Evolutionary conservation across 35 echinoderm and acorn worm species (phyloP).

Genomic region (Apostichopus japonicus): DNA sequence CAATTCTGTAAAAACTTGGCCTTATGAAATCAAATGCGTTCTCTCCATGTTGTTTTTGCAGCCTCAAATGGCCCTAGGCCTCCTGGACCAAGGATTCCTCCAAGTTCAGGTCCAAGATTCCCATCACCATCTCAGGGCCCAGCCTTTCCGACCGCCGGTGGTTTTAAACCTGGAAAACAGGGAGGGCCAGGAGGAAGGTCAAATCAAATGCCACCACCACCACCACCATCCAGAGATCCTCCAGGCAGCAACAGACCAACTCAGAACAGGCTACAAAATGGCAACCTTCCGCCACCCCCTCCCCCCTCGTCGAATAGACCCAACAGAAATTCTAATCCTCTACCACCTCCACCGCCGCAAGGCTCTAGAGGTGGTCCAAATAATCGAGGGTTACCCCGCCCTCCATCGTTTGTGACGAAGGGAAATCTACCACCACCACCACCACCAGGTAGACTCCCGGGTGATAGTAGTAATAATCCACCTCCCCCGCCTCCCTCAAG

Average conservation of each 20-base stretch:
- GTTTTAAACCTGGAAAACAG: not conserved
- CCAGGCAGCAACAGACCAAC: not conserved
- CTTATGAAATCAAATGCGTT: too few relatives aligned
- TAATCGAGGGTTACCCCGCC: not conserved
- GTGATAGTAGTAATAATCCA: not conserved
- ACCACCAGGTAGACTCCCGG: not conserved
- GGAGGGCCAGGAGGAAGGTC: constrained; percentile 7
- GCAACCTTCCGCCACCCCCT: constrained; percentile 53
- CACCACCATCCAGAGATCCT: constrained; percentile 26
- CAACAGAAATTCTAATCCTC: not conserved
- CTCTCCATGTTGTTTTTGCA: not conserved
- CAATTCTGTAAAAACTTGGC: too few relatives aligned
- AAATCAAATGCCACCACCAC: constrained; percentile 50
- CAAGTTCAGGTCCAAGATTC: not conserved
- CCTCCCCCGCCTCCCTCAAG: constrained; percentile 55
- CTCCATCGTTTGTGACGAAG: not conserved
- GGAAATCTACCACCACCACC: constrained; percentile 57
- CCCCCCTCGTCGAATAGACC: constrained; percentile 30
- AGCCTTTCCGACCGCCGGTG: not conserved
- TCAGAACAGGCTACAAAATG: not conserved
- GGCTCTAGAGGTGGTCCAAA: constrained; percentile 10
- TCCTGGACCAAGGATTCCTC: constrained; percentile 28
- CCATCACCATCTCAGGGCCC: not conserved
- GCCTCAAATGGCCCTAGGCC: constrained; percentile 2
- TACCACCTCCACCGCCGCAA: constrained; percentile 42